phyloP scores from a whole-genome alignment of 2,797 vertebrate genomes.

The Pantherophis vulpinus region DNA sequence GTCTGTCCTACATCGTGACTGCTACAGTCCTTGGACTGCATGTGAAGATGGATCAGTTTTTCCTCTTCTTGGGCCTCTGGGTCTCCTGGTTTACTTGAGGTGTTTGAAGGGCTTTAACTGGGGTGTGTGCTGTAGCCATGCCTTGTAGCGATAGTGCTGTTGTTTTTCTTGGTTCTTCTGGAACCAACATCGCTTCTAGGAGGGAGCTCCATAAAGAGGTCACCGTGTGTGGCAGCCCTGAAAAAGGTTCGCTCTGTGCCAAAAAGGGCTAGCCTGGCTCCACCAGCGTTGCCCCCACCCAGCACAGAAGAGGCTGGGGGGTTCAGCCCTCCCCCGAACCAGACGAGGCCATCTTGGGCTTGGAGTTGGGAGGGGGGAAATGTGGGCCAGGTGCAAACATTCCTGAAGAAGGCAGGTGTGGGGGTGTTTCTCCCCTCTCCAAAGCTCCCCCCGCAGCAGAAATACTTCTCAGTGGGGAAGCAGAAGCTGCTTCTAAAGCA shows the following conservation, averaged over 20 bases:
- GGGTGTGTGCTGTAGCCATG: background rate
- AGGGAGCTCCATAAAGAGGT: background rate
- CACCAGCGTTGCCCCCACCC: background rate
- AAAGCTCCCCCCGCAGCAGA: background rate
- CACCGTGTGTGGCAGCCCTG: background rate
- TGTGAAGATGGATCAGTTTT: no score
- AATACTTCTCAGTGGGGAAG: background rate
- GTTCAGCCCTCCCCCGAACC: background rate
- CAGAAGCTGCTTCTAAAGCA: background rate
- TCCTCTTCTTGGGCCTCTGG: no score
- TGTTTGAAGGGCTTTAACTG: background rate
- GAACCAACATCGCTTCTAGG: background rate
- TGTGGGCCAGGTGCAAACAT: background rate
- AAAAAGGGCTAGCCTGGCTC: background rate
- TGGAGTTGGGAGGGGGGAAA: background rate
- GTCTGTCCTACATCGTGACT: background rate
- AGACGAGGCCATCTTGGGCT: no score
- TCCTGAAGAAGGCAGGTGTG: background rate
- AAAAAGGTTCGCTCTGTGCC: background rate
- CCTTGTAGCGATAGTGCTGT: background rate
- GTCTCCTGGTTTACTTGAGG: background rate
- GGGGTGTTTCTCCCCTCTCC: background rate
- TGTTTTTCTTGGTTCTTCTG: background rate
- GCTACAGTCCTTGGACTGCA: background rate
- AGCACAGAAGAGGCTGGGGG: background rate